phyloP scores from a whole-genome alignment of 2,113 vertebrate species.

The Protobothrops flavoviridis region DNA sequence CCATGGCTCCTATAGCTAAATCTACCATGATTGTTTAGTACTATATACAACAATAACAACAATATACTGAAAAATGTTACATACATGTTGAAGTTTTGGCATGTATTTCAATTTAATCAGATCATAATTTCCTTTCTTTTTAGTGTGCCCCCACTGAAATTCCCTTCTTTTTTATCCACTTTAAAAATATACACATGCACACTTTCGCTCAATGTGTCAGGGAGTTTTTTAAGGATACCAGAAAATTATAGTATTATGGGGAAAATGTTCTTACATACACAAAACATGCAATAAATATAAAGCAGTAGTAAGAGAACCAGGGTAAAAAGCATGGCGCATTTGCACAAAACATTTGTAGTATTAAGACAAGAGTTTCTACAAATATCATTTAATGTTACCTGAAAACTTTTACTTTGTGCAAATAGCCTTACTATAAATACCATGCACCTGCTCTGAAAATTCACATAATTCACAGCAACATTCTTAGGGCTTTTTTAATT shows the following conservation, averaged over 20 bases:
- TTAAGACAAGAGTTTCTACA: neutral
- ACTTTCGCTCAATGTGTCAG: neutral
- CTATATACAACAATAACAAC: neutral
- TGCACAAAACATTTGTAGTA: neutral
- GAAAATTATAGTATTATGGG: neutral
- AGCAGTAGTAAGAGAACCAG: neutral
- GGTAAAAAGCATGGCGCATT: constrained; percentile 6
- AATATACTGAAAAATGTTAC: neutral
- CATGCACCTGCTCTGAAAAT: too few relatives aligned
- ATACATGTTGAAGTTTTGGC: neutral
- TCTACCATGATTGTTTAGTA: neutral
- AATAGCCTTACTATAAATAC: neutral
- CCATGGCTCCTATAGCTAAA: neutral
- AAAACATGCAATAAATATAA: neutral
- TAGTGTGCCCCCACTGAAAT: neutral
- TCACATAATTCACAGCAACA: neutral
- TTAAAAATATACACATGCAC: neutral
- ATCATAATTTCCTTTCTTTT: neutral
- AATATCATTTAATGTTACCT: neutral
- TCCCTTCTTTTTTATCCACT: neutral
- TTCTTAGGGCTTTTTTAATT: neutral
- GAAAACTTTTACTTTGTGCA: neutral
- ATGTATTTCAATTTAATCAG: neutral
- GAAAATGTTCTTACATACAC: neutral
- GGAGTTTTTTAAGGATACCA: neutral